Evolutionary conservation across 2,888 invertebrate genomes (phyloP).

Genomic region (Mechanitis mazaeus): DNA sequence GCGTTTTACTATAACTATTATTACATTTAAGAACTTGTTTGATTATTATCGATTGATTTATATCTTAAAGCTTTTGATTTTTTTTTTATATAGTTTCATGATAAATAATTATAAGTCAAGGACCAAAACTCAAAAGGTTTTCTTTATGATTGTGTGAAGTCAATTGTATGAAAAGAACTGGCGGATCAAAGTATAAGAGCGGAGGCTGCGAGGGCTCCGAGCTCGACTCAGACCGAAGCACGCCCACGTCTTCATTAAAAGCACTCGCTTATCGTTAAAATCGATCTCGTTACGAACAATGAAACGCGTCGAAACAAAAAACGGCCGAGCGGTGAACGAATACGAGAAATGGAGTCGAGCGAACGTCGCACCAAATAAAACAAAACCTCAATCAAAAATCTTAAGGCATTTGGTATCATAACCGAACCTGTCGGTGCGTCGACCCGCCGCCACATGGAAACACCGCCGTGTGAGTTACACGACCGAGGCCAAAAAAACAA

Average conservation of each 20-base stretch:
- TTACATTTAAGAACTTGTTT: too few species aligned
- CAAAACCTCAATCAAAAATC: constrained; percentile 75
- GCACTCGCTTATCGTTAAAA: constrained; percentile 62
- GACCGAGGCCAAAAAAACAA: constrained; percentile 60
- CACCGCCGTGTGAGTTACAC: constrained; percentile 67
- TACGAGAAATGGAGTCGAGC: constrained; percentile 71
- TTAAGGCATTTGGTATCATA: constrained; percentile 71
- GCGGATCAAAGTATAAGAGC: constrained; percentile 17
- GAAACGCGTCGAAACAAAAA: constrained; percentile 71
- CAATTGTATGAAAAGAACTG: constrained; percentile 1
- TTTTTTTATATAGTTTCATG: too few species aligned
- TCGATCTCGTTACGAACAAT: constrained; percentile 74
- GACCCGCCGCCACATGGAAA: constrained; percentile 65
- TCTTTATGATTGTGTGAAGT: not conserved
- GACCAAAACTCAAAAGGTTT: too few species aligned
- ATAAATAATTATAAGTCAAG: too few species aligned
- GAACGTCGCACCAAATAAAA: constrained; percentile 69
- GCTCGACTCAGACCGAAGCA: constrained; percentile 33
- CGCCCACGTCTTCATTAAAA: constrained; percentile 74
- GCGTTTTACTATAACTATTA: not conserved
- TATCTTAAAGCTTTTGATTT: too few species aligned
- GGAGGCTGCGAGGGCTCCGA: constrained; percentile 14
- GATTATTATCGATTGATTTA: too few species aligned
- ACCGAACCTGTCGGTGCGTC: constrained; percentile 68
- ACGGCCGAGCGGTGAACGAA: constrained; percentile 66